These are phyloP conservation scores for Parambassis ranga DNA, from an alignment of 2,797 vertebrate species.

Conservation along the genomic window DNA sequence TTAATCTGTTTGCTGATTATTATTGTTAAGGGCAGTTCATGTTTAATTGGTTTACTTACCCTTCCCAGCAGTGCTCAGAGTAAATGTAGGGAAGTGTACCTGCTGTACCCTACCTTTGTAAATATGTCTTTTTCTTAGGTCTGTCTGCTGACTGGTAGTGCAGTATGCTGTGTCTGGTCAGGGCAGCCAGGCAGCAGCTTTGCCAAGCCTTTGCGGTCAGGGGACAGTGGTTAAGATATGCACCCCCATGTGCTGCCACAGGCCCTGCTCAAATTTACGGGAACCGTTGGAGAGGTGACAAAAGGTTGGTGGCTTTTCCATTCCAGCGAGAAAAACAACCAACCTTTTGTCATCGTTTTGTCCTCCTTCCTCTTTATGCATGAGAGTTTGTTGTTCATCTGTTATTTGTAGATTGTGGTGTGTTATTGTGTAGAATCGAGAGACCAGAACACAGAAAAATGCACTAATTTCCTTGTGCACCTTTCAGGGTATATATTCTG, in stretches of 20 bases:
- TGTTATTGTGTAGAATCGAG: too few species aligned
- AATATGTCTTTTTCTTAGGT: slow-evolving; percentile 82
- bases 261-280: slow-evolving; percentile 78
- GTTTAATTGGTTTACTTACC: too few species aligned
- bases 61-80: too few species aligned
- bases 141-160: slow-evolving; percentile 78
- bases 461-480: too few species aligned
- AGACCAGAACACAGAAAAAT: neutral
- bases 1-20: too few species aligned
- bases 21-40: too few species aligned
- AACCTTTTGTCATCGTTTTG: slow-evolving; percentile 80
- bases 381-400: neutral
- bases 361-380: neutral
- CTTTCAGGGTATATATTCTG: too few species aligned
- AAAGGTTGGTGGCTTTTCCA: slow-evolving; percentile 91
- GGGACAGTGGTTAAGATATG: slow-evolving; percentile 82
- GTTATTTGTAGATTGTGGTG: neutral
- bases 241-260: slow-evolving; percentile 71
- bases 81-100: too few species aligned
- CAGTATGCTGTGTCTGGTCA: slow-evolving; percentile 86
- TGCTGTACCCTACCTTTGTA: slow-evolving; percentile 41
- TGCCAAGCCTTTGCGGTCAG: slow-evolving; percentile 79
- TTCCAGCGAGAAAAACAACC: slow-evolving; percentile 80
- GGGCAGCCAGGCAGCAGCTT: slow-evolving; percentile 83
- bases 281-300: slow-evolving; percentile 86